Conservation (phyloP, 2,113 vertebrate genomes). For the Megaleporinus macrocephalus region DNA sequence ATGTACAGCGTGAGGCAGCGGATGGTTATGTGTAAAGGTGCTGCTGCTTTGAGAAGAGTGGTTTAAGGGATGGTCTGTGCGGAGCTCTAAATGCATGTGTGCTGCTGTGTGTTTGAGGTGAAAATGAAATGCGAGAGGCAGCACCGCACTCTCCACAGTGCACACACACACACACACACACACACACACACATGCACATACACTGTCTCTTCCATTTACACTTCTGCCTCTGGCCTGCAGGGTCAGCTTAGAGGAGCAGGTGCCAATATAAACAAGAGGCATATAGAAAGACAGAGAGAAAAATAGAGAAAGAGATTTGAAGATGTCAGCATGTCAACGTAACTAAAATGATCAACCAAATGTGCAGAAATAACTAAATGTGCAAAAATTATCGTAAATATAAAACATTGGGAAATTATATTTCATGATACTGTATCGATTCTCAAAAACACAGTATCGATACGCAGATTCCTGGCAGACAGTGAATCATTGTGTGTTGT, state of each 20-base stretch:
- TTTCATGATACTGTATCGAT: too few relatives aligned
- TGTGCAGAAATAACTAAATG: too few relatives aligned
- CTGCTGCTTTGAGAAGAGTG: neutral
- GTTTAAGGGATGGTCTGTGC: constrained; percentile 4
- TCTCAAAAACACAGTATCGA: too few relatives aligned
- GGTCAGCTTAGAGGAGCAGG: constrained; percentile 41
- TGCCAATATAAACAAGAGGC: constrained; percentile 18
- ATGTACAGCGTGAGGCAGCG: neutral
- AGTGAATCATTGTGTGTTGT: too few relatives aligned
- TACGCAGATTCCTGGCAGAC: too few relatives aligned
- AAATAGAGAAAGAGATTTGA: neutral
- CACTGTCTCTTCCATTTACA: constrained; percentile 32
- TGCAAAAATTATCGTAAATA: too few relatives aligned
- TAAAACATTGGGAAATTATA: too few relatives aligned
- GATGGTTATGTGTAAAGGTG: neutral
- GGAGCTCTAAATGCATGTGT: constrained; percentile 25
- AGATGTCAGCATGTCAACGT: too few relatives aligned
- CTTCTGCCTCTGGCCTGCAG: constrained; percentile 2
- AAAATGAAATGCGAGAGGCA: constrained; percentile 33
- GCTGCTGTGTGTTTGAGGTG: neutral
- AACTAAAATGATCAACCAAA: too few relatives aligned
- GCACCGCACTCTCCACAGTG: neutral
- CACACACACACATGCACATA: neutral
- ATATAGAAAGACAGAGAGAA: too few relatives aligned
- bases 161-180: neutral